Evolutionary conservation across 2,797 vertebrate genomes (phyloP).

Genomic region (Hypotaenidia philippensis): DNA sequence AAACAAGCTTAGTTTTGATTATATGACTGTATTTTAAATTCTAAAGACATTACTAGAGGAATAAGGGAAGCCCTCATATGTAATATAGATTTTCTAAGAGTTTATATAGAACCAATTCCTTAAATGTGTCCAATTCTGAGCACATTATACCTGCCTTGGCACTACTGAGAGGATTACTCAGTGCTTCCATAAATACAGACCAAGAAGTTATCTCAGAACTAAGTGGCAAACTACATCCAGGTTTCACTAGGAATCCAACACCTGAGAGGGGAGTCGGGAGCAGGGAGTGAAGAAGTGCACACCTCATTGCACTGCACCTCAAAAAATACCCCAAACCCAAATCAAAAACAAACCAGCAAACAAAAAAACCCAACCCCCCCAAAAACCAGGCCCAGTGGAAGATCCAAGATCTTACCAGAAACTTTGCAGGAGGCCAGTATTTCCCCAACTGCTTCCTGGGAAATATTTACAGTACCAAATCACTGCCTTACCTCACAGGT

Average conservation of each 20-base stretch:
- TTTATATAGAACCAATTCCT: neutral
- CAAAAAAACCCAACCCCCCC: neutral
- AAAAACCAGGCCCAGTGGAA: neutral
- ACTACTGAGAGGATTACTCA: conserved; percentile 37
- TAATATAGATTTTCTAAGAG: rapidly evolving
- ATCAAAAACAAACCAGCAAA: too few relatives aligned
- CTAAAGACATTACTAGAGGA: neutral
- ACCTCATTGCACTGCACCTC: rapidly evolving
- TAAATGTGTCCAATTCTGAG: neutral
- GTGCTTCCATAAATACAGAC: conserved; percentile 52
- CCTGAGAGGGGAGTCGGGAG: neutral
- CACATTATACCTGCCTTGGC: conserved; percentile 30
- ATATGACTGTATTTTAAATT: neutral
- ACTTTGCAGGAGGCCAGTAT: neutral
- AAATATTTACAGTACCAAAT: neutral
- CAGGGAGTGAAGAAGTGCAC: neutral
- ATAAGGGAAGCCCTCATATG: neutral
- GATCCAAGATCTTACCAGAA: neutral
- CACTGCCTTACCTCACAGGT: neutral
- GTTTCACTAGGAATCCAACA: conserved; percentile 44
- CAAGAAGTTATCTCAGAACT: conserved; percentile 38
- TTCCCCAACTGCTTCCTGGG: neutral
- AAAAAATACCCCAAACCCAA: neutral
- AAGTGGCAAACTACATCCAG: neutral
- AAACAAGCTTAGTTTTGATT: neutral